phyloP scores from a whole-genome alignment of 2,797 vertebrate species.

The Momotus momota region DNA sequence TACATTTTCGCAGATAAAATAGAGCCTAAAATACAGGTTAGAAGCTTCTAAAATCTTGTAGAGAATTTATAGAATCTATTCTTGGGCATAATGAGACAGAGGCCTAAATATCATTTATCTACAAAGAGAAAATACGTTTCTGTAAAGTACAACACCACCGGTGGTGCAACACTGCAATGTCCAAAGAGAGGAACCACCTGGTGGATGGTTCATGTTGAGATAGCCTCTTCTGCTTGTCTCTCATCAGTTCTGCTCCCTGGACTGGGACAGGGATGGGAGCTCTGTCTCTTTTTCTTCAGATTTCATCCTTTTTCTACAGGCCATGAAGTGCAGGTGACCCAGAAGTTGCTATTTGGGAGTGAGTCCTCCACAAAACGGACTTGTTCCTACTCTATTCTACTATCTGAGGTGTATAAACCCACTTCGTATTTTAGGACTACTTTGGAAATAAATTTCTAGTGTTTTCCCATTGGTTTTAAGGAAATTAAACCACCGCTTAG shows the following conservation, averaged over 20 bases:
- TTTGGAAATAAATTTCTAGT: neutral
- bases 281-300: neutral
- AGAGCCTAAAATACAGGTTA: neutral
- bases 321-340: neutral
- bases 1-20: neutral
- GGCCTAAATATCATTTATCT: neutral
- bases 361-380: neutral
- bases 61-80: neutral
- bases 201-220: rapidly evolving
- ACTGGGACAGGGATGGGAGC: neutral
- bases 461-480: neutral
- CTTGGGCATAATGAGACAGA: neutral
- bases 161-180: neutral
- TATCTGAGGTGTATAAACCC: neutral
- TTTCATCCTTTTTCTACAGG: neutral
- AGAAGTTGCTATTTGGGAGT: neutral
- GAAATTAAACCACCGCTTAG: neutral
- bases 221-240: neutral
- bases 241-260: neutral
- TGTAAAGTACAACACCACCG: neutral
- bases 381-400: neutral
- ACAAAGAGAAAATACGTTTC: neutral
- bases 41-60: neutral
- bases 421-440: neutral
- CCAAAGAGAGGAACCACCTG: neutral